Percentiles rank a stretch among this genome's conserved stretches.
phyloP scores from a whole-genome alignment of 2,797 vertebrate species.

The Acrossocheilus wenchowensis region DNA sequence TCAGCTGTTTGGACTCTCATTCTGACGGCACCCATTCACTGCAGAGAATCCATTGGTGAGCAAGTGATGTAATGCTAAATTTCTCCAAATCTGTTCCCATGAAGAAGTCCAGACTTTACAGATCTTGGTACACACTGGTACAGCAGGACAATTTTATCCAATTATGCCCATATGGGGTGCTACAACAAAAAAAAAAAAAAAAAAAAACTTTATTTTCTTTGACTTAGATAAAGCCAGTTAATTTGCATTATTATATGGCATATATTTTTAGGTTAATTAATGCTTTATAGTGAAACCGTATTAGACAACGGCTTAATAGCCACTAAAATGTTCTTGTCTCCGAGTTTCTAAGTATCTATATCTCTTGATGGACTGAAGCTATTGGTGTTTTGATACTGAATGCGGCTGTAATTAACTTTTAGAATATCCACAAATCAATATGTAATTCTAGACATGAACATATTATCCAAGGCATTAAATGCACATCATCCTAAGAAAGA shows the following conservation, averaged over 20 bases:
- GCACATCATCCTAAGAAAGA: not conserved
- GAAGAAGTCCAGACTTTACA: not conserved
- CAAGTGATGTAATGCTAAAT: too few species aligned
- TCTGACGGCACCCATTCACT: too few species aligned
- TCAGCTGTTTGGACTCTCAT: too few species aligned
- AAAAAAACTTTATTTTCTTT: too few species aligned
- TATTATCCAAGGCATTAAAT: not conserved
- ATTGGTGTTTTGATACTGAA: constrained; percentile 1
- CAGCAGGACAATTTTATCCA: not conserved
- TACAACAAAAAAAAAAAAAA: too few species aligned
- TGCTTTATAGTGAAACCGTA: not conserved
- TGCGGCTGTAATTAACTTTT: not conserved
- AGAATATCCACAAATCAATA: not conserved
- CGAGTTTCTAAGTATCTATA: not conserved
- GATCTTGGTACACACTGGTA: not conserved
- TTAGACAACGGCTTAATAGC: not conserved
- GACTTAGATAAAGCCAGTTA: not conserved
- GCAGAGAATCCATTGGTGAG: too few species aligned
- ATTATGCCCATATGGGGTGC: not conserved
- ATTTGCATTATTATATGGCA: not conserved
- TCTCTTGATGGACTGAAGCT: not conserved
- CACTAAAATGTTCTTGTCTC: not conserved
- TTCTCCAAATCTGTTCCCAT: too few species aligned
- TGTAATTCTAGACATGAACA: not conserved
- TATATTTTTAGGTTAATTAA: not conserved